Evolutionary conservation across 2,113 vertebrate genomes (phyloP).

Genomic region (Psilopsiagon aurifrons): DNA sequence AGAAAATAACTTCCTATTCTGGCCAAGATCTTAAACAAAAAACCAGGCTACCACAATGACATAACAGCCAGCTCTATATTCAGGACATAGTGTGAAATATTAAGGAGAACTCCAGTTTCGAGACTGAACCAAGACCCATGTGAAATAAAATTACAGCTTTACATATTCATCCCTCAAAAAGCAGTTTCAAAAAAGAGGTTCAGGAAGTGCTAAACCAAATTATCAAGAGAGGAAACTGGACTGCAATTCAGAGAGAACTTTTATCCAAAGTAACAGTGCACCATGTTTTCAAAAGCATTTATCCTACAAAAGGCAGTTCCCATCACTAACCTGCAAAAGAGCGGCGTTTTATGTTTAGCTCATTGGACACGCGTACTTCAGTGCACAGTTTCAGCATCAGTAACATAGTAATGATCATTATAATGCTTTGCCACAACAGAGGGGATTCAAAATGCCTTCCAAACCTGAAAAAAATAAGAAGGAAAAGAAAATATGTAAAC

Average conservation of each 20-base stretch:
- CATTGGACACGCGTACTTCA: slow-evolving; percentile 83
- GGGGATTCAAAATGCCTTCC: slow-evolving; percentile 90
- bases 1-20: not conserved
- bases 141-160: not conserved
- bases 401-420: slow-evolving; percentile 95
- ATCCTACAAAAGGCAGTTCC: not conserved
- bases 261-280: not conserved
- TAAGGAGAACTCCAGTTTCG: not conserved
- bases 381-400: slow-evolving; percentile 95
- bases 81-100: not conserved
- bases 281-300: not conserved
- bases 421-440: slow-evolving; percentile 92
- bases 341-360: slow-evolving; percentile 86
- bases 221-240: not conserved
- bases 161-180: not conserved
- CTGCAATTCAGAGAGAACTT: not conserved
- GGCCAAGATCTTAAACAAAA: not conserved
- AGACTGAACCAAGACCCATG: not conserved
- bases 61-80: not conserved
- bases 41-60: not conserved
- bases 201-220: not conserved
- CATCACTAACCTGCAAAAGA: slow-evolving; percentile 88
- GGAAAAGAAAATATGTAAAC: not conserved
- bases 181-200: not conserved
- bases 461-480: slow-evolving; percentile 76